Percentiles rank a stretch among this genome's conserved stretches.
Conservation (phyloP, 2,797 vertebrate species). For the Chelon auratus region DNA sequence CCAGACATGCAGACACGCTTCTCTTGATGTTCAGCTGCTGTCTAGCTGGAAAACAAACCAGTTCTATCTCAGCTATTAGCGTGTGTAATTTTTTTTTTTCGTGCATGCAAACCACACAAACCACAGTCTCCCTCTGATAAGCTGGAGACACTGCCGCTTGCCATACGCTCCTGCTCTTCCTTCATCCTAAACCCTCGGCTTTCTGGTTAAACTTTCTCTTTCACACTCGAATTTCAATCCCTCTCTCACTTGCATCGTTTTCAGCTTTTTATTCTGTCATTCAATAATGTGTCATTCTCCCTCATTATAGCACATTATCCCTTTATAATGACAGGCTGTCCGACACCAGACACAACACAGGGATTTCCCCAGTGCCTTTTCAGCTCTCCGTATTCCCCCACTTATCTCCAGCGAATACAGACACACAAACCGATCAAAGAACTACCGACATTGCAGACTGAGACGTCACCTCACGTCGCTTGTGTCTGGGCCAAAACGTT, state of each 20-base stretch:
- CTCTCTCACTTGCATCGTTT: slow-evolving; percentile 10
- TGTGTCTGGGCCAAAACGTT: too few relatives aligned
- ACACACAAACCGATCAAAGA: too few relatives aligned
- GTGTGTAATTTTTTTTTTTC: slow-evolving; percentile 8
- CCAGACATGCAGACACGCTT: slow-evolving; percentile 43
- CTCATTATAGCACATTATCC: slow-evolving; percentile 35
- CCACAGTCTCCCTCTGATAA: slow-evolving; percentile 55
- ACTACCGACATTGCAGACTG: too few relatives aligned
- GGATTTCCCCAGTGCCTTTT: slow-evolving; percentile 47
- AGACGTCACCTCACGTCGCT: too few relatives aligned
- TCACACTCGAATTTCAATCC: slow-evolving; percentile 3
- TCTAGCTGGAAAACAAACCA: slow-evolving; percentile 58
- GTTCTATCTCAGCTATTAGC: slow-evolving; percentile 48
- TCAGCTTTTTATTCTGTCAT: slow-evolving; percentile 2
- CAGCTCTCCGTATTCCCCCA: neutral
- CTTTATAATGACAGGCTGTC: slow-evolving; percentile 9
- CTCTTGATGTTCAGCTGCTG: slow-evolving; percentile 45
- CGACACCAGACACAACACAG: slow-evolving; percentile 45
- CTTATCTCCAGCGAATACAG: slow-evolving; percentile 5
- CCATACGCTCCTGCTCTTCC: slow-evolving; percentile 41
- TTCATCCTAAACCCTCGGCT: slow-evolving; percentile 27
- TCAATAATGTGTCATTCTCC: slow-evolving; percentile 24
- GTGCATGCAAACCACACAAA: slow-evolving; percentile 35
- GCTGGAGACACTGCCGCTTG: slow-evolving; percentile 25
- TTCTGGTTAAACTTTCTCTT: slow-evolving; percentile 49